These are phyloP conservation scores for Leptobrachium leishanense DNA, from an alignment of 2,113 vertebrate species.

Conservation along the genomic window DNA sequence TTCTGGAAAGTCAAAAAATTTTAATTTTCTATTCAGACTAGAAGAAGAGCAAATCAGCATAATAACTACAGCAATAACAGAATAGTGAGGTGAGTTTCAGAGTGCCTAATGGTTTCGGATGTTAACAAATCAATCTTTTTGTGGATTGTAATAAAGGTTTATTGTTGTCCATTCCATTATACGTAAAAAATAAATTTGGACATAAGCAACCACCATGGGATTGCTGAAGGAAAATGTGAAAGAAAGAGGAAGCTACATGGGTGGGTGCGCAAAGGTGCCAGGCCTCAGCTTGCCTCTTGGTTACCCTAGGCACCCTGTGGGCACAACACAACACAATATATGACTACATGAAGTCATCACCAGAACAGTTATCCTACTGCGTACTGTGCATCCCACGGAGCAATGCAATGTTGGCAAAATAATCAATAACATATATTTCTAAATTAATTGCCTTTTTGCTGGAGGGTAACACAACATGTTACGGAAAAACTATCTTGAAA, in stretches of 20 bases:
- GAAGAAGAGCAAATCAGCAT: no score
- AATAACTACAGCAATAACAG: no score
- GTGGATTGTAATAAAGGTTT: no score
- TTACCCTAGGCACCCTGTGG: constrained; percentile 2
- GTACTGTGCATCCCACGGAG: constrained; percentile 1
- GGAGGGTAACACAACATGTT: constrained; percentile 14
- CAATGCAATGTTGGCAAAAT: constrained; percentile 1
- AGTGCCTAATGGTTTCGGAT: no score
- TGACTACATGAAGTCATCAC: not conserved
- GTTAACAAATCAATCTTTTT: no score
- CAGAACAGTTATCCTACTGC: not conserved
- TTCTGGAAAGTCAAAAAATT: no score
- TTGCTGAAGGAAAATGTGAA: no score
- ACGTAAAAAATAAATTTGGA: no score
- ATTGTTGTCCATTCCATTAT: no score
- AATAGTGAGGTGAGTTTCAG: no score
- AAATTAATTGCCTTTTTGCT: constrained; percentile 15
- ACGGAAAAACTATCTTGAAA: not conserved
- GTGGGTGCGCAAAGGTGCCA: not conserved
- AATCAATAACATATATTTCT: constrained; percentile 4
- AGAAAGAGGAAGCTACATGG: not conserved
- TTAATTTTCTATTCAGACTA: no score
- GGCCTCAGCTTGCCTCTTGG: not conserved
- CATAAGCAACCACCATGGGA: no score
- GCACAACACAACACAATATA: not conserved